phyloP scores from a whole-genome alignment of 2,113 vertebrate genomes.

The Ammospiza nelsoni region DNA sequence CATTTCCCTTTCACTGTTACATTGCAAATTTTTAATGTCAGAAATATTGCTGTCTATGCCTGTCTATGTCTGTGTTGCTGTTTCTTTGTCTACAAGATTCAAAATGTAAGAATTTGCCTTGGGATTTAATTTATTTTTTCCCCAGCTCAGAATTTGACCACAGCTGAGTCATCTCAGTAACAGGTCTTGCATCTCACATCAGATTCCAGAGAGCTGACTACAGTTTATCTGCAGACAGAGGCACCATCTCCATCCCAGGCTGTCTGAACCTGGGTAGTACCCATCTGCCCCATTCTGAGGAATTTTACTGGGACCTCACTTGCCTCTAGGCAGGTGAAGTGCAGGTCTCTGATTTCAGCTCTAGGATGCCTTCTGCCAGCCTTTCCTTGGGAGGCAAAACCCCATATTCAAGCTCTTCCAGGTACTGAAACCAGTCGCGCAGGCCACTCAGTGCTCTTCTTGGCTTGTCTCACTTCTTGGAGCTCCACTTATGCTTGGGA shows the following conservation, averaged over 20 bases:
- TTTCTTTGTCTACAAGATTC: not conserved
- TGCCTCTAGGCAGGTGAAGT: not conserved
- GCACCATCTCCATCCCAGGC: not conserved
- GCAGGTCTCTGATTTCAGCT: not conserved
- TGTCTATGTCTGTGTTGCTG: not conserved
- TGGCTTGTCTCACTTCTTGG: not conserved
- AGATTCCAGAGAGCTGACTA: not conserved
- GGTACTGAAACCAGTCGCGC: not conserved
- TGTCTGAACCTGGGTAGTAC: not conserved
- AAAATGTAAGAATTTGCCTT: not conserved
- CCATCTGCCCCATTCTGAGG: not conserved
- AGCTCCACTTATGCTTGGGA: not conserved
- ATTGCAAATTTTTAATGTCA: not conserved
- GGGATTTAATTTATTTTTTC: not conserved
- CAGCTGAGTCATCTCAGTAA: not conserved
- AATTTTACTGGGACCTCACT: not conserved
- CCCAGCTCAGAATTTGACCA: not conserved
- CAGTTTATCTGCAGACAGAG: not conserved
- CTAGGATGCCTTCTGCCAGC: not conserved
- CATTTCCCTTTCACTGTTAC: not conserved
- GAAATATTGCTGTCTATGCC: not conserved
- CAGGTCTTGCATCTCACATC: not conserved
- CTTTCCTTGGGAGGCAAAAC: not conserved
- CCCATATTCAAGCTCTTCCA: not conserved
- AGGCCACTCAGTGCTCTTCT: not conserved